These are phyloP conservation scores for Odontamblyopus rebecca DNA, from an alignment of 2,797 vertebrate genomes.

Conservation along the genomic window DNA sequence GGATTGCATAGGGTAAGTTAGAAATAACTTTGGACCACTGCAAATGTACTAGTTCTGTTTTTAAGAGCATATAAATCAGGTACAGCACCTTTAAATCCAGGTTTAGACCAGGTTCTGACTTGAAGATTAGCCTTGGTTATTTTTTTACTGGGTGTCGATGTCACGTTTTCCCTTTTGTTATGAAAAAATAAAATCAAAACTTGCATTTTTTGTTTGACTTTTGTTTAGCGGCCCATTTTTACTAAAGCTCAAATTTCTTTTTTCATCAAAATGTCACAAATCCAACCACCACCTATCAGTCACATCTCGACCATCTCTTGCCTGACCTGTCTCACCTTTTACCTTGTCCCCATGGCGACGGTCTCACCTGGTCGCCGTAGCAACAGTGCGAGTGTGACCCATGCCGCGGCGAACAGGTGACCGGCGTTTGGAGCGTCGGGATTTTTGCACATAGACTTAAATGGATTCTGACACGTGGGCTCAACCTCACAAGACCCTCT, in stretches of 20 bases:
- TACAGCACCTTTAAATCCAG: too few species aligned
- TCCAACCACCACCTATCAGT: background rate
- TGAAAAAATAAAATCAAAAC: too few species aligned
- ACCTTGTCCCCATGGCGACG: background rate
- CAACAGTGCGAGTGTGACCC: background rate
- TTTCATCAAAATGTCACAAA: background rate
- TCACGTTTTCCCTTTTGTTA: too few species aligned
- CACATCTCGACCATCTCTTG: background rate
- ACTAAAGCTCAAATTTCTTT: background rate
- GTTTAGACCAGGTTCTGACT: too few species aligned
- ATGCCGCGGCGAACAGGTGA: background rate
- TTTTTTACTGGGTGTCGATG: background rate
- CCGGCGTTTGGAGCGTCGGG: background rate
- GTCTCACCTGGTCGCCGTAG: background rate
- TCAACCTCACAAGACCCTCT: background rate
- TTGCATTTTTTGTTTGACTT: too few species aligned
- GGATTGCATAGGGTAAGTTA: too few species aligned
- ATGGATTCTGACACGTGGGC: conserved; percentile 57
- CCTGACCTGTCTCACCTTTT: background rate
- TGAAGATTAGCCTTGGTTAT: too few species aligned
- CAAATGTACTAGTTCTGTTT: too few species aligned
- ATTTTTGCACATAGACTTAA: conserved; percentile 65
- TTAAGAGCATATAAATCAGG: too few species aligned
- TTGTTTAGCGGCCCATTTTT: too few species aligned
- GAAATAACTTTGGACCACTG: too few species aligned